Percentiles rank a stretch among this genome's conserved stretches.
These are phyloP conservation scores for Macrotus californicus DNA, from an alignment of 2,113 vertebrate species.

Conservation along the genomic window DNA sequence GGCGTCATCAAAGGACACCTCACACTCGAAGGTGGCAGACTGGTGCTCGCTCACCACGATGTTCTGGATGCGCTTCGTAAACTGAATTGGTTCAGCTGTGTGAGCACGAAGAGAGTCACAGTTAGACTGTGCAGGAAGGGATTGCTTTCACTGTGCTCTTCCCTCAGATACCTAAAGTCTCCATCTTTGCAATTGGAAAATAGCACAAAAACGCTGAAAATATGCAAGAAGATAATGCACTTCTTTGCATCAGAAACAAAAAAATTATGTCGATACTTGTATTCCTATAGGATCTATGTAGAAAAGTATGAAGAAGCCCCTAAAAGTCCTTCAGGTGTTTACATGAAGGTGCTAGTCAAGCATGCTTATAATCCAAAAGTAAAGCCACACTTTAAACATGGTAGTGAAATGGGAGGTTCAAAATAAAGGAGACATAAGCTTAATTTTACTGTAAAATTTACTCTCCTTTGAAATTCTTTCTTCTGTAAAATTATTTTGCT, in stretches of 20 bases:
- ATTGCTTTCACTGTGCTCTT: neutral
- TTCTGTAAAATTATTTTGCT: neutral
- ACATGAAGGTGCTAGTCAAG: neutral
- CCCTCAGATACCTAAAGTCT: neutral
- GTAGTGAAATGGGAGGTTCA: neutral
- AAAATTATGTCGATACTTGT: neutral
- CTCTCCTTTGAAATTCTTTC: neutral
- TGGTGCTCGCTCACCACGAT: slow-evolving; percentile 96
- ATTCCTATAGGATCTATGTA: neutral
- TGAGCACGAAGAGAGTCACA: slow-evolving; percentile 34
- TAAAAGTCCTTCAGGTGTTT: neutral
- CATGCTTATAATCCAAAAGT: neutral
- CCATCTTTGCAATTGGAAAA: neutral
- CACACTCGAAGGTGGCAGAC: slow-evolving; percentile 96
- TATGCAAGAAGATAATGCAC: neutral
- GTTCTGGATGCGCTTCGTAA: slow-evolving; percentile 98
- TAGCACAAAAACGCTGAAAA: neutral
- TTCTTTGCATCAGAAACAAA: neutral
- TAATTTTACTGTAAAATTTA: neutral
- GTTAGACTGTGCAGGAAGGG: neutral
- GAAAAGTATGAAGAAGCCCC: neutral
- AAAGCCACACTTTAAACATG: neutral
- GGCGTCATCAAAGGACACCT: slow-evolving; percentile 98
- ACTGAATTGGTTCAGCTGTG: slow-evolving; percentile 98
- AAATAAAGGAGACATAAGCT: neutral